Percentiles rank a stretch among this genome's conserved stretches.
phyloP scores from a whole-genome alignment of 2,888 invertebrate species.

The Tiliacea aurago region DNA sequence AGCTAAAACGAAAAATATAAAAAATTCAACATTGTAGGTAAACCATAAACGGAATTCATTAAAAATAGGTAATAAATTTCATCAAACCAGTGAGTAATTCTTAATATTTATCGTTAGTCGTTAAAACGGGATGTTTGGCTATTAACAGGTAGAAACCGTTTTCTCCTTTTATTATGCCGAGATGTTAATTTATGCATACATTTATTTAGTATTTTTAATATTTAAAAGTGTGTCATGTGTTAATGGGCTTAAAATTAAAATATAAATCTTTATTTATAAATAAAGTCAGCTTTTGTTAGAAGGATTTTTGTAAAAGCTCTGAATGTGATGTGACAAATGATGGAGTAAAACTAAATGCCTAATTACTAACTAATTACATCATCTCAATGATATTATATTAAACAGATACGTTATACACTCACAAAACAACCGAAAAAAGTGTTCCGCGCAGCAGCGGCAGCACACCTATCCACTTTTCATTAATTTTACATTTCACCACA shows the following conservation, averaged over 20 bases:
- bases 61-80: conserved; percentile 30
- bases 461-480: too few species aligned
- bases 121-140: conserved; percentile 62
- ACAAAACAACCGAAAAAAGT: too few species aligned
- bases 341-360: too few species aligned
- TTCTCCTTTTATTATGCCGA: conserved; percentile 43
- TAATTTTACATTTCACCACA: too few species aligned
- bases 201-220: conserved; percentile 39
- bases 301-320: conserved; percentile 6
- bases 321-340: too few species aligned
- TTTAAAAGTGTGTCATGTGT: conserved; percentile 57
- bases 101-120: conserved; percentile 42
- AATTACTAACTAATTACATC: too few species aligned
- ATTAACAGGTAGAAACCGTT: conserved; percentile 50
- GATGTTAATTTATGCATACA: conserved; percentile 50
- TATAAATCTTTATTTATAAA: conserved; percentile 18
- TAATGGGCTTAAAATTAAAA: conserved; percentile 45
- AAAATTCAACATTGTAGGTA: conserved; percentile 13
- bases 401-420: too few species aligned
- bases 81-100: conserved; percentile 15
- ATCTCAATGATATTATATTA: too few species aligned
- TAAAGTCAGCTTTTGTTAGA: background rate
- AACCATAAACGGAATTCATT: background rate
- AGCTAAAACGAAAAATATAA: background rate
- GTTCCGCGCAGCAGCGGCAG: too few species aligned